Conservation (phyloP, 1,140 invertebrate genomes). For the Brachionus plicatilis region DNA sequence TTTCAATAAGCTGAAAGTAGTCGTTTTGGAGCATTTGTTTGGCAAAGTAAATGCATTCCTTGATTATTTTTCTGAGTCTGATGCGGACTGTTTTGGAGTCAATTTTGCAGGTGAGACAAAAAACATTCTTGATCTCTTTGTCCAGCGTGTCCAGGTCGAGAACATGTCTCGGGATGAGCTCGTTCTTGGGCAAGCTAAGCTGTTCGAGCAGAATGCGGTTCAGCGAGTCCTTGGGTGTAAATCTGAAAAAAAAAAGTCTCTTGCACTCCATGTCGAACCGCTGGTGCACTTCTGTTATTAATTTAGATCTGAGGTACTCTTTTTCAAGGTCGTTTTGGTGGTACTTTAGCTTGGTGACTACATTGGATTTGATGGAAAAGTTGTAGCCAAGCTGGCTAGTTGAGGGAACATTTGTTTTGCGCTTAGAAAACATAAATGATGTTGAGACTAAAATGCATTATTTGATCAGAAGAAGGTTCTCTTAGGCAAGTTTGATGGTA, state of each 20-base stretch:
- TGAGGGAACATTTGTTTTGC: not conserved
- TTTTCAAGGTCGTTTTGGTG: not conserved
- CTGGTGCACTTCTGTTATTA: not conserved
- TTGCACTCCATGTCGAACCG: not conserved
- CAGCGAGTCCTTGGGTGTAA: not conserved
- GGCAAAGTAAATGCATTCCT: slow-evolving; percentile 1
- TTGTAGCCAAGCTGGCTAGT: not conserved
- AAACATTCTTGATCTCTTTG: not conserved
- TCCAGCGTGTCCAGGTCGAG: not conserved
- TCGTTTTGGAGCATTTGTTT: not conserved
- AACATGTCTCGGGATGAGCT: not conserved
- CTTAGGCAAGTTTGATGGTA: not conserved
- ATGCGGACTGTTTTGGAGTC: not conserved
- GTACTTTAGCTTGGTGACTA: not conserved
- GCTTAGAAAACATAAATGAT: not conserved
- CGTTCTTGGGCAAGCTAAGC: not conserved
- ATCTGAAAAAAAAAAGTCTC: not conserved
- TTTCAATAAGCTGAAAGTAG: not conserved
- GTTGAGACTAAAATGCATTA: not conserved
- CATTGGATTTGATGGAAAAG: not conserved
- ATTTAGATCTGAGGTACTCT: not conserved
- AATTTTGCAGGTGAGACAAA: not conserved
- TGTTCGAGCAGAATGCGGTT: not conserved
- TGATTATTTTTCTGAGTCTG: not conserved
- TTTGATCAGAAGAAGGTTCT: not conserved